Conservation (phyloP, 2,113 vertebrate genomes). For the Plectropomus leopardus region DNA sequence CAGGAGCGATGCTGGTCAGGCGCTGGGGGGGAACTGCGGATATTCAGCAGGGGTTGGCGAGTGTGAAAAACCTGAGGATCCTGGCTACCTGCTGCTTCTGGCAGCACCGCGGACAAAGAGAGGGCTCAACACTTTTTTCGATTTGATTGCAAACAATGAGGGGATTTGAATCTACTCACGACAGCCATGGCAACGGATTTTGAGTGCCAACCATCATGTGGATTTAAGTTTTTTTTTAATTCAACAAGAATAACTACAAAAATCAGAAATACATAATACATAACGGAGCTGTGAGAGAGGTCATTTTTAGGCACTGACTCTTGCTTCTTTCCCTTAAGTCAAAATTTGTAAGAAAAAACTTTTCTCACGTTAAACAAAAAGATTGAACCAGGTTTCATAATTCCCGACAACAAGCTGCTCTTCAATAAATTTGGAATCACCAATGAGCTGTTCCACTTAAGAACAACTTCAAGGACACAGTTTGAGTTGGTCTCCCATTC, state of each 20-base stretch:
- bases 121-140: slow-evolving; percentile 62
- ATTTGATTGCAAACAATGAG: slow-evolving; percentile 79
- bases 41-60: slow-evolving; percentile 46
- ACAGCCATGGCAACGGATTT: slow-evolving; percentile 77
- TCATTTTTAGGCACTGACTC: slow-evolving; percentile 55
- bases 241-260: slow-evolving; percentile 22
- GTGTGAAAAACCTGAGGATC: slow-evolving; percentile 77
- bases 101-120: slow-evolving; percentile 62
- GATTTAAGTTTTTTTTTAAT: slow-evolving; percentile 42
- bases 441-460: background rate
- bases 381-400: slow-evolving; percentile 5
- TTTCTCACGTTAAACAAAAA: background rate
- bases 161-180: slow-evolving; percentile 74
- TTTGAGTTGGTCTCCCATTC: slow-evolving; percentile 41
- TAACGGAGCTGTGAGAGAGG: background rate
- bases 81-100: slow-evolving; percentile 83
- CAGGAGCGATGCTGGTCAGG: slow-evolving; percentile 62
- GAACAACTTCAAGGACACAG: slow-evolving; percentile 39
- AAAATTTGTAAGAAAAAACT: slow-evolving; percentile 13
- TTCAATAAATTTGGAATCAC: background rate
- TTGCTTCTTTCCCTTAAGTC: slow-evolving; percentile 14
- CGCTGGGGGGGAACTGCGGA: slow-evolving; percentile 28
- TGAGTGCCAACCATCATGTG: slow-evolving; percentile 53
- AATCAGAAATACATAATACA: background rate
- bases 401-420: background rate